phyloP scores from a whole-genome alignment of 64 coral and sea anemone genomes.

The Actinia equina region DNA sequence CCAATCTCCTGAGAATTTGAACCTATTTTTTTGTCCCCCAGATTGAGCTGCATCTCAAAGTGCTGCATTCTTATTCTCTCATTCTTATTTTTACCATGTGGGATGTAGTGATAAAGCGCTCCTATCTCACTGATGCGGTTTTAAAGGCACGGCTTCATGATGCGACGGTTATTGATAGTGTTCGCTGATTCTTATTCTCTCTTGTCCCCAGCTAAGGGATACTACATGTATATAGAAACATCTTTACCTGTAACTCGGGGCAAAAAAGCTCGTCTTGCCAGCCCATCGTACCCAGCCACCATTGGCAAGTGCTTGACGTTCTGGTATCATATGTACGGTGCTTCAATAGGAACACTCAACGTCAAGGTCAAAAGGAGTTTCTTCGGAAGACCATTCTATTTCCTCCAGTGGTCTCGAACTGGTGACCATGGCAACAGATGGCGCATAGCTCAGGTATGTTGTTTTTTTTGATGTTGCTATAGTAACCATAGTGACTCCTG shows the following conservation, averaged over 20 bases:
- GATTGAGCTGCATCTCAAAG: too few relatives aligned
- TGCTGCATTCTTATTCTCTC: too few relatives aligned
- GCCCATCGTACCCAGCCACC: conserved; percentile 61
- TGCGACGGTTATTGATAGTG: too few relatives aligned
- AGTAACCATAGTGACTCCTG: too few relatives aligned
- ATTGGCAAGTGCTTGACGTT: conserved; percentile 84
- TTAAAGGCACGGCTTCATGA: too few relatives aligned
- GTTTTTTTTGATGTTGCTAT: too few relatives aligned
- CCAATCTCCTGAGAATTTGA: too few relatives aligned
- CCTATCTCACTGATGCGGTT: too few relatives aligned
- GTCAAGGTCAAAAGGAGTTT: conserved; percentile 65
- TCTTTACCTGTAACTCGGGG: conserved; percentile 66
- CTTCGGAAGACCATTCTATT: conserved; percentile 61
- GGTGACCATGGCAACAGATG: conserved; percentile 55
- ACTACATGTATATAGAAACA: conserved; percentile 88
- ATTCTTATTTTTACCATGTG: too few relatives aligned
- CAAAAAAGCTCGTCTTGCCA: conserved; percentile 80
- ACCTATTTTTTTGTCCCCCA: too few relatives aligned
- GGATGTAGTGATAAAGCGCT: too few relatives aligned
- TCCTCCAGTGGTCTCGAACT: conserved; percentile 51
- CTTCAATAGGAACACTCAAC: conserved; percentile 81
- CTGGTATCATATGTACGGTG: conserved; percentile 98
- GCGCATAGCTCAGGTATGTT: conserved; percentile 46
- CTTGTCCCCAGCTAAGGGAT: conserved; percentile 46
- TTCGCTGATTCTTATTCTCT: background rate